phyloP scores from a whole-genome alignment of 1,140 invertebrate genomes.

The Diuraphis noxia region DNA sequence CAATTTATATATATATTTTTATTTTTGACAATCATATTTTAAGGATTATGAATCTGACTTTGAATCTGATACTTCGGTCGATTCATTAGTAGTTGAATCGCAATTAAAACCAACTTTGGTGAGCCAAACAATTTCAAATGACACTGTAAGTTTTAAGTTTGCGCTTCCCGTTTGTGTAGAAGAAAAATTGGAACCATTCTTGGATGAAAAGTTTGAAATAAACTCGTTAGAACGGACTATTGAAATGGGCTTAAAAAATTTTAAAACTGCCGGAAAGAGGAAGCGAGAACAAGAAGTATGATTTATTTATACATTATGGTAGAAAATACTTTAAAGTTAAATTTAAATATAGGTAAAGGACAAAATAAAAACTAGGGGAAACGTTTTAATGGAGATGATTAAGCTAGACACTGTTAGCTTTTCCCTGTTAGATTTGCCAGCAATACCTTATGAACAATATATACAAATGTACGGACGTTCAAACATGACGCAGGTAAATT shows the following conservation, averaged over 20 bases:
- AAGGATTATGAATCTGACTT: slow-evolving; percentile 47
- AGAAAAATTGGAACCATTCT: slow-evolving; percentile 27
- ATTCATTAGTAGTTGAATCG: too few species aligned
- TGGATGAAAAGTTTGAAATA: slow-evolving; percentile 23
- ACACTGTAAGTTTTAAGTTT: not conserved
- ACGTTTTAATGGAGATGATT: slow-evolving; percentile 28
- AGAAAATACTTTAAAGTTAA: not conserved
- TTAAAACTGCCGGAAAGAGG: slow-evolving; percentile 8
- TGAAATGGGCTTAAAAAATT: slow-evolving; percentile 35
- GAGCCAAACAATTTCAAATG: not conserved
- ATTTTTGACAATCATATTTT: not conserved
- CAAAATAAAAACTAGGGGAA: slow-evolving; percentile 9
- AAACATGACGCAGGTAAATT: slow-evolving; percentile 30
- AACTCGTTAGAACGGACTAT: slow-evolving; percentile 8
- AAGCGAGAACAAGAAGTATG: slow-evolving; percentile 39
- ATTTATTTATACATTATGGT: not conserved
- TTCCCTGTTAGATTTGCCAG: slow-evolving; percentile 9
- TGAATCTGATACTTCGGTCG: slow-evolving; percentile 14
- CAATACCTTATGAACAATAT: slow-evolving; percentile 47
- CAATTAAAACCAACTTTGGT: too few species aligned
- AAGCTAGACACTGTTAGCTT: slow-evolving; percentile 32
- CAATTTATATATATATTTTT: not conserved
- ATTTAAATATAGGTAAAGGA: slow-evolving; percentile 18
- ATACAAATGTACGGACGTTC: slow-evolving; percentile 43
- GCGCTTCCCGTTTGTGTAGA: not conserved